These are phyloP conservation scores for Ataeniobius toweri DNA, from an alignment of 2,797 vertebrate species.

Conservation along the genomic window DNA sequence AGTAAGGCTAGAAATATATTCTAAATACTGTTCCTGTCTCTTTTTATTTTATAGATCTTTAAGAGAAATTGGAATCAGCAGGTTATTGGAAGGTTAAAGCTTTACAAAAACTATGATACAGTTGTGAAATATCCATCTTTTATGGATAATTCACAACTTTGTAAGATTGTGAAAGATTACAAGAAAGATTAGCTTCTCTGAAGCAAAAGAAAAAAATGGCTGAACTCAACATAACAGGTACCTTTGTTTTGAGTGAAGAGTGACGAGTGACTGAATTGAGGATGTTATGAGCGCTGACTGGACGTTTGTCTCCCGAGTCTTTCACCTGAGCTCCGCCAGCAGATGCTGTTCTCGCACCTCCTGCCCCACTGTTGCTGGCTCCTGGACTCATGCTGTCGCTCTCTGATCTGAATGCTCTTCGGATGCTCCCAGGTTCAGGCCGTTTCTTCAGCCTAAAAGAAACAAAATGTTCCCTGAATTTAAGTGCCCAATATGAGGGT, in stretches of 20 bases:
- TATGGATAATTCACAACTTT: too few relatives aligned
- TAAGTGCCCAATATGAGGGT: background rate
- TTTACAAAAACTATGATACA: too few relatives aligned
- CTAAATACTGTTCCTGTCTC: too few relatives aligned
- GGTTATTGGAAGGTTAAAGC: too few relatives aligned
- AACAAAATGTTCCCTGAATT: background rate
- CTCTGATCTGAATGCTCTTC: slow-evolving; percentile 89
- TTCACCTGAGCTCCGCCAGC: slow-evolving; percentile 86
- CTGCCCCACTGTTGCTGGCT: slow-evolving; percentile 56
- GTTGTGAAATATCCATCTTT: too few relatives aligned
- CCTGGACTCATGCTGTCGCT: slow-evolving; percentile 81
- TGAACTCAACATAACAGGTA: slow-evolving; percentile 7
- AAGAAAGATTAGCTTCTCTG: background rate
- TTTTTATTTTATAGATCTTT: too few relatives aligned
- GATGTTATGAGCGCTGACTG: slow-evolving; percentile 90
- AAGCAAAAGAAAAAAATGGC: background rate
- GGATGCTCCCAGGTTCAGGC: slow-evolving; percentile 89
- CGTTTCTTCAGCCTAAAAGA: slow-evolving; percentile 90
- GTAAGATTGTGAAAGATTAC: background rate
- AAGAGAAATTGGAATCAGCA: too few relatives aligned
- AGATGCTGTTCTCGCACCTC: slow-evolving; percentile 84
- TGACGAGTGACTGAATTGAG: slow-evolving; percentile 96
- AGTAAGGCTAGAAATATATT: too few relatives aligned
- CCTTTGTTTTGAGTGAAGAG: slow-evolving; percentile 93
- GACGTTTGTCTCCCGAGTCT: slow-evolving; percentile 90